Conservation (phyloP, 2,888 invertebrate species). For the Marronus borbonicus region DNA sequence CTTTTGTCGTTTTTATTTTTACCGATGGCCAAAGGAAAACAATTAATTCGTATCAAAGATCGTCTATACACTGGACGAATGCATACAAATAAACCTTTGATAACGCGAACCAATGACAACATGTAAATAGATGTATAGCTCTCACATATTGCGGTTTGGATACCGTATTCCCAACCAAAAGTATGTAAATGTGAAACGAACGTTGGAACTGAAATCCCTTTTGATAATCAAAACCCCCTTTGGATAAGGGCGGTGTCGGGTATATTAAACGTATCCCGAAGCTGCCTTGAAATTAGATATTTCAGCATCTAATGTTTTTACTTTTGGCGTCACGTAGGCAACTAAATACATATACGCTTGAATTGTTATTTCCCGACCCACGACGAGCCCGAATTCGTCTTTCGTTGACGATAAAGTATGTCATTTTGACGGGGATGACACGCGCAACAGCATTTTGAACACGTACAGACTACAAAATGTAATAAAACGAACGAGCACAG, state of each 20-base stretch:
- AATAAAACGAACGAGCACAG: neutral
- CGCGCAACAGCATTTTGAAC: neutral
- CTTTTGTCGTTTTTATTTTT: too few relatives aligned
- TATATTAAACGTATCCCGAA: conserved; percentile 10
- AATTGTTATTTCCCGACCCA: neutral
- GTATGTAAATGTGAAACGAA: conserved; percentile 12
- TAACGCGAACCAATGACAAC: too few relatives aligned
- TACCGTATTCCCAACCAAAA: neutral
- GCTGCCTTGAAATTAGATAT: conserved; percentile 16
- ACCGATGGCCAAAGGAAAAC: too few relatives aligned
- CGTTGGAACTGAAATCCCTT: conserved; percentile 10
- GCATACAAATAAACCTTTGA: too few relatives aligned
- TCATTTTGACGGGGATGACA: conserved; percentile 5
- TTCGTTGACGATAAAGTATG: neutral
- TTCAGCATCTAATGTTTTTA: conserved; percentile 1
- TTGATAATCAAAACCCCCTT: conserved; percentile 18
- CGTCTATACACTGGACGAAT: too few relatives aligned
- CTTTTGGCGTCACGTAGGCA: neutral
- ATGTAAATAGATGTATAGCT: neutral
- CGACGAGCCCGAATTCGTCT: neutral
- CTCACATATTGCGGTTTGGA: neutral
- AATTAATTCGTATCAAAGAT: too few relatives aligned
- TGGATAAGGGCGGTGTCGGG: conserved; percentile 9
- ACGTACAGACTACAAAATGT: neutral
- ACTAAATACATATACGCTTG: neutral